These are phyloP conservation scores for Sycophaga agraensis DNA, from an alignment of 1,140 invertebrate species.

Conservation along the genomic window DNA sequence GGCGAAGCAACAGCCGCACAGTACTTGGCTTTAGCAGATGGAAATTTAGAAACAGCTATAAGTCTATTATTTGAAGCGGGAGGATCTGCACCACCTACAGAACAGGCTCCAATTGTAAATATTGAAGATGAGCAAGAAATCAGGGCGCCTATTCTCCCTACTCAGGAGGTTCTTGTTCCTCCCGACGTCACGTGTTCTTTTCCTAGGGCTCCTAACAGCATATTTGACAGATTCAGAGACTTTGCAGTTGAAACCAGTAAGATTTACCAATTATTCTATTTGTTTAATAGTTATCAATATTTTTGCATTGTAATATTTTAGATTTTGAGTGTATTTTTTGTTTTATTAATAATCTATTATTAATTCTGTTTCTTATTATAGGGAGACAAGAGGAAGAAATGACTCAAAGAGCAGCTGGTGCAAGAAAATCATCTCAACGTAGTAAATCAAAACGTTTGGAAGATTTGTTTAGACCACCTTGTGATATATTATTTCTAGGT, in stretches of 20 bases:
- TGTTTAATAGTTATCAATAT: background rate
- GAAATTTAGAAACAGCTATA: slow-evolving; percentile 54
- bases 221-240: slow-evolving; percentile 70
- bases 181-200: slow-evolving; percentile 51
- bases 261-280: slow-evolving; percentile 27
- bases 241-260: slow-evolving; percentile 68
- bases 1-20: slow-evolving; percentile 45
- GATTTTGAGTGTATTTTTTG: slow-evolving; percentile 13
- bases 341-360: too few relatives aligned
- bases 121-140: slow-evolving; percentile 52
- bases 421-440: slow-evolving; percentile 47
- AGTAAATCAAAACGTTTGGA: slow-evolving; percentile 63
- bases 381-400: slow-evolving; percentile 58
- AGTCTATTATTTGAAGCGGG: slow-evolving; percentile 51
- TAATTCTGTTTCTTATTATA: slow-evolving; percentile 31
- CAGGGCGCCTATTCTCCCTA: slow-evolving; percentile 68
- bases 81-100: slow-evolving; percentile 21
- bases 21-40: slow-evolving; percentile 48
- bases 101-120: slow-evolving; percentile 26
- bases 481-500: slow-evolving; percentile 71
- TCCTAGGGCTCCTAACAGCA: slow-evolving; percentile 56
- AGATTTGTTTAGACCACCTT: slow-evolving; percentile 75
- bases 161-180: slow-evolving; percentile 60
- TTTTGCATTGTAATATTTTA: too few relatives aligned
- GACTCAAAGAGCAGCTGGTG: slow-evolving; percentile 41